Conservation (phyloP, 2,888 invertebrate genomes). For the Phania funesta region DNA sequence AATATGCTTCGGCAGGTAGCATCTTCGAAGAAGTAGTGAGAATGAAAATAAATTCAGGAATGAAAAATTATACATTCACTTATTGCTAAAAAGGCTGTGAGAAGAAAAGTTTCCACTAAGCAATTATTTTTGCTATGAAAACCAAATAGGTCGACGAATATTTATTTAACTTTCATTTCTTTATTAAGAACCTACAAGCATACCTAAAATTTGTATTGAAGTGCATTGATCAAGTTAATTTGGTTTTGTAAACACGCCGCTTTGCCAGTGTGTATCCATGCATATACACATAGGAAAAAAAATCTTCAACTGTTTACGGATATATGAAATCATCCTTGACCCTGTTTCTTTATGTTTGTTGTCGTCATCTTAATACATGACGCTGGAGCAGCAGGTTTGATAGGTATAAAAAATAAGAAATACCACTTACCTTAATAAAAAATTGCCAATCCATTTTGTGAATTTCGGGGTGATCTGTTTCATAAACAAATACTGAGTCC, state of each 20-base stretch:
- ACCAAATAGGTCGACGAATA: too few relatives aligned
- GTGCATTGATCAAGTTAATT: neutral
- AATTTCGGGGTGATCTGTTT: slow-evolving; percentile 67
- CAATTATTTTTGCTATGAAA: too few relatives aligned
- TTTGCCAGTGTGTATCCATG: slow-evolving; percentile 39
- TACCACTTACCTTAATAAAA: slow-evolving; percentile 77
- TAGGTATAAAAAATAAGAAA: neutral
- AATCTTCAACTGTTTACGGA: slow-evolving; percentile 51
- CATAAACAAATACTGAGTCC: slow-evolving; percentile 73
- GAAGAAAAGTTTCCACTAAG: too few relatives aligned
- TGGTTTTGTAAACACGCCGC: slow-evolving; percentile 2
- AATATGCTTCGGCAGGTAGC: too few relatives aligned
- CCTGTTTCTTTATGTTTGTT: slow-evolving; percentile 46
- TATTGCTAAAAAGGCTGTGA: too few relatives aligned
- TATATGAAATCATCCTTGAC: slow-evolving; percentile 65
- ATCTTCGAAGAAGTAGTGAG: too few relatives aligned
- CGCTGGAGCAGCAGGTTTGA: neutral
- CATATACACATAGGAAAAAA: slow-evolving; percentile 21
- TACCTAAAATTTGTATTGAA: neutral
- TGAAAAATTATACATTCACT: too few relatives aligned
- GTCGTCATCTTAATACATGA: slow-evolving; percentile 27
- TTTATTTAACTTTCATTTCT: too few relatives aligned
- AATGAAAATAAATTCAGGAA: too few relatives aligned
- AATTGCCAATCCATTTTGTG: slow-evolving; percentile 78
- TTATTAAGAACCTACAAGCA: too few relatives aligned